Evolutionary conservation across 2,113 vertebrate species (phyloP), one percentile per base, ranked within the genome.

Genomic region (Neopipo cinnamomea): DNA sequence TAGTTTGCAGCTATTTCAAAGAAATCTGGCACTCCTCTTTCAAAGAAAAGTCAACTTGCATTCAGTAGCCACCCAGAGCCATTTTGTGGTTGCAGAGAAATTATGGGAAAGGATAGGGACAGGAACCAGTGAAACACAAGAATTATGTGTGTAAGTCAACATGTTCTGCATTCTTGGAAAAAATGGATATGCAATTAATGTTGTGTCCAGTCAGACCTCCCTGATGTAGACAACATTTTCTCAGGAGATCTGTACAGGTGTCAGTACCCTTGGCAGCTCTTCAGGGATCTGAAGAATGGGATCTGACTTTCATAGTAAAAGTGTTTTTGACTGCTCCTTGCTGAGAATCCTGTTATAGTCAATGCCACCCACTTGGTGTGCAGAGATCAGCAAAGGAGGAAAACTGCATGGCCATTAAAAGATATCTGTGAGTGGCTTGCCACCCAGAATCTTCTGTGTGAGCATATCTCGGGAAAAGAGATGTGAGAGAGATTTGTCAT

Each of bases 261-360:
- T 68, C 85, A 77, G 75, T 93, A 79, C 39, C 63, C n/a, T 87
- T 33, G 9, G 74, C 68, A 94, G 62, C 18, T 33, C 59, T 88
- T 87, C 63, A 81, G 56, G 88, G 89, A 73, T 93, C 49, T 77
- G 31, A 42, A 55, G 22, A 15, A 49, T 42, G 47, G 91, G 91
- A 76, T 95, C 55, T 52, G 89, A 76, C 35, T 95, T 96, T 82
- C 68, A 65, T 11, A 44, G 15, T 12, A 25, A 35, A 73, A 83
- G 9, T 50, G 30, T 10, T 88, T 63, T 96, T 76, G 77, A 28
- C 55, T 95, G 58, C 75, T 85, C 88, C 39, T 93, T 94, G 63
- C 70, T 68, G 97, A 96, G 76, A 88, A n/a, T 55, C 30, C 78
- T 88, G 42, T 88, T 88, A 85, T 94, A 96, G 61, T 6, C 44